Evolutionary conservation across 2,797 vertebrate genomes (phyloP).

Genomic region (Aulostomus chinensis): DNA sequence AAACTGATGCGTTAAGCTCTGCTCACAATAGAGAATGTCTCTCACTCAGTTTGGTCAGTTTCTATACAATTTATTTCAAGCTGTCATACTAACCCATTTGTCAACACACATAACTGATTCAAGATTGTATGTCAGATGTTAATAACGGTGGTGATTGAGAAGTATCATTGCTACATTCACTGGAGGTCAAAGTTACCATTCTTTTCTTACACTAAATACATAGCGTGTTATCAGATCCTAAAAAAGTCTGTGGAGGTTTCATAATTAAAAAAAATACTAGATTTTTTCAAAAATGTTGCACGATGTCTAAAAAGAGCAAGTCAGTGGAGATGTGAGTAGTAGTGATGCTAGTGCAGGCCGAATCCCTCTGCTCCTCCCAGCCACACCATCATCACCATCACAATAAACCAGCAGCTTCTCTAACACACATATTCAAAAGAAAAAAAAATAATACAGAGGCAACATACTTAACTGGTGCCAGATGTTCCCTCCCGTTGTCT

Average conservation of each 20-base stretch:
- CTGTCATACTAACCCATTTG: not conserved
- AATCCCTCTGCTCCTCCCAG: constrained; percentile 10
- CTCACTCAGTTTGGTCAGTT: not conserved
- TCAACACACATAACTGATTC: no score
- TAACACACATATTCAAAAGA: not conserved
- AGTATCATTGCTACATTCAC: not conserved
- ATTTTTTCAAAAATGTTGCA: no score
- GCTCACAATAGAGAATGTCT: no score
- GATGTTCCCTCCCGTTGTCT: not conserved
- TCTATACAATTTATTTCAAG: not conserved
- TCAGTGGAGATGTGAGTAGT: not conserved
- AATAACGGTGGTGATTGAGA: not conserved
- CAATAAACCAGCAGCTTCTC: not conserved
- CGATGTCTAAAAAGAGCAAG: not conserved
- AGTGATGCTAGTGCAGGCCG: constrained; percentile 50
- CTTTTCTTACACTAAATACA: not conserved
- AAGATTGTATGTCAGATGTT: no score
- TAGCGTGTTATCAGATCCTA: not conserved
- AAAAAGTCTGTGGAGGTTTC: not conserved
- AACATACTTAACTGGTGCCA: constrained; percentile 39
- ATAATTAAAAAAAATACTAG: no score
- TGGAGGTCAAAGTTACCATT: not conserved
- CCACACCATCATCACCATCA: constrained; percentile 26
- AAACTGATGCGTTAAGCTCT: no score
- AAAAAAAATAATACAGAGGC: fast-evolving